phyloP scores from a whole-genome alignment of 2,797 vertebrate genomes.

The Eidolon dupreanum region DNA sequence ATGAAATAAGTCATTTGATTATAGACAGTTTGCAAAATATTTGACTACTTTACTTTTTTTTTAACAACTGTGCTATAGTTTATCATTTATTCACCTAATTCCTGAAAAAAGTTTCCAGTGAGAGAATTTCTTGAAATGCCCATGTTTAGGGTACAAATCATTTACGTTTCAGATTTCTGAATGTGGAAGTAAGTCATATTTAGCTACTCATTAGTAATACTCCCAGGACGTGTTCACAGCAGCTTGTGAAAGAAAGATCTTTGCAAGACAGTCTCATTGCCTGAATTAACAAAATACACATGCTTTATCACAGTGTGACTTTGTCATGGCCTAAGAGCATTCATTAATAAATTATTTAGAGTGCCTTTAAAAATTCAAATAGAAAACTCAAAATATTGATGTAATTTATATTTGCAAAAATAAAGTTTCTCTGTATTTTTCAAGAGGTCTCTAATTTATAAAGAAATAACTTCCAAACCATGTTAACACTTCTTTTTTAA shows the following conservation, averaged over 20 bases:
- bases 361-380: background rate
- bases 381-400: slow-evolving; percentile 31
- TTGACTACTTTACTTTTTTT: background rate
- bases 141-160: background rate
- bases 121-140: background rate
- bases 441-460: background rate
- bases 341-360: background rate
- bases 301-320: background rate
- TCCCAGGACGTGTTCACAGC: background rate
- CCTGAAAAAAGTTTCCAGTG: slow-evolving; percentile 22
- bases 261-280: background rate
- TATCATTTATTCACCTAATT: slow-evolving; percentile 38
- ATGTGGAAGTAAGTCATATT: rapidly evolving
- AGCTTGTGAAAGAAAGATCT: background rate
- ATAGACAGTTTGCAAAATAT: background rate
- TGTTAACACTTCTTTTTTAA: background rate
- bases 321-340: background rate
- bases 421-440: background rate
- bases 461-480: background rate
- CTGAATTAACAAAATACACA: slow-evolving; percentile 26
- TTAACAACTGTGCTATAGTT: background rate
- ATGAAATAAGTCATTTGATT: slow-evolving; percentile 27
- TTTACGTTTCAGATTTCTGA: slow-evolving; percentile 38
- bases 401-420: background rate
- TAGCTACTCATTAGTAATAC: background rate